phyloP scores from a whole-genome alignment of 2,888 invertebrate species.

The Bombylius major region DNA sequence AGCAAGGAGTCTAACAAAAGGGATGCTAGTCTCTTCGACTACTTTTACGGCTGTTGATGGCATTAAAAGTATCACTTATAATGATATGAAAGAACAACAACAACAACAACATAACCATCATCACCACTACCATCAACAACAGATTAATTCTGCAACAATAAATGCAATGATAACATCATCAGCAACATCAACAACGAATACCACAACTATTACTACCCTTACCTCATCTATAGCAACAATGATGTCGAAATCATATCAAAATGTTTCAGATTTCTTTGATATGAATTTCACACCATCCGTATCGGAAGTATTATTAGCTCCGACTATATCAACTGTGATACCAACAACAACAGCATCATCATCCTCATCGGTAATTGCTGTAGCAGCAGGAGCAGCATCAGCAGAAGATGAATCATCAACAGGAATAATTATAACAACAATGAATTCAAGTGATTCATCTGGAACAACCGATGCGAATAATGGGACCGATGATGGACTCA shows the following conservation, averaged over 20 bases:
- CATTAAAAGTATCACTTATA: too few species aligned
- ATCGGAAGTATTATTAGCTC: slow-evolving; percentile 29
- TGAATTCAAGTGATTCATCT: neutral
- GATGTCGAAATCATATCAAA: neutral
- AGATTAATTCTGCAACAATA: neutral
- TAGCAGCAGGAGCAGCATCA: slow-evolving; percentile 13
- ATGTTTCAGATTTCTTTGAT: slow-evolving; percentile 15
- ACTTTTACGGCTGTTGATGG: neutral
- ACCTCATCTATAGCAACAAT: neutral
- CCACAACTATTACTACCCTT: too few species aligned
- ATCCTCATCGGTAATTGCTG: slow-evolving; percentile 28
- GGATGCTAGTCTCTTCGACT: slow-evolving; percentile 5
- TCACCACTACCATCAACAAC: neutral
- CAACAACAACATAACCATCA: too few species aligned
- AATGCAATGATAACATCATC: neutral
- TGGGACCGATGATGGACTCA: slow-evolving; percentile 22
- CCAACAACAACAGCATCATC: slow-evolving; percentile 26
- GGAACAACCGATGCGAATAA: slow-evolving; percentile 3
- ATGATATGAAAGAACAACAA: neutral
- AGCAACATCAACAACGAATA: neutral
- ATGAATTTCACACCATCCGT: slow-evolving; percentile 26
- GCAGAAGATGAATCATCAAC: slow-evolving; percentile 16
- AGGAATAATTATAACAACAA: slow-evolving; percentile 19
- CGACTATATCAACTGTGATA: slow-evolving; percentile 20
- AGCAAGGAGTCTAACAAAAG: neutral